A percentile compares a stretch with the other conserved stretches of the same genome.
phyloP scores from a whole-genome alignment of 2,797 vertebrate species.

The Hippocampus kuda region DNA sequence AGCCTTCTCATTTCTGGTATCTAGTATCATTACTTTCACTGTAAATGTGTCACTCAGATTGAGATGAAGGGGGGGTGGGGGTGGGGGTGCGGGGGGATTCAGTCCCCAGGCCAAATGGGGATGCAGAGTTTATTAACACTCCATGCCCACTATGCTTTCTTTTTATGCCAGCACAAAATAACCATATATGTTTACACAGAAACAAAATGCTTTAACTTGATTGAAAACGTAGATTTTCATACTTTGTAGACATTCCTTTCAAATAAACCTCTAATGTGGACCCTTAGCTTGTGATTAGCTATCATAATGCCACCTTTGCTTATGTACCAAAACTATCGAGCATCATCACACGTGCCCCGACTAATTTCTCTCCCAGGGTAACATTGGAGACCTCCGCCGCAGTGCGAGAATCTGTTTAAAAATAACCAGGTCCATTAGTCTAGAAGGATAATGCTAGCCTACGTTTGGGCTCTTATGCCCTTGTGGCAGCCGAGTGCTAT shows the following conservation, averaged over 20 bases:
- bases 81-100: conserved; percentile 37
- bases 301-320: not conserved
- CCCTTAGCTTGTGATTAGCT: conserved; percentile 24
- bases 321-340: conserved; percentile 32
- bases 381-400: conserved; percentile 68
- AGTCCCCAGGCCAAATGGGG: conserved; percentile 53
- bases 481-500: conserved; percentile 66
- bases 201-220: not conserved
- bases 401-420: conserved; percentile 73
- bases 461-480: conserved; percentile 62
- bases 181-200: not conserved
- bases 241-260: not conserved
- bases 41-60: conserved; percentile 64
- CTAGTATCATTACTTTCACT: conserved; percentile 71
- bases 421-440: conserved; percentile 71
- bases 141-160: conserved; percentile 32
- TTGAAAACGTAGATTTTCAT: not conserved
- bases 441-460: conserved; percentile 65
- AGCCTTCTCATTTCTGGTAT: conserved; percentile 72
- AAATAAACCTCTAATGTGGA: not conserved
- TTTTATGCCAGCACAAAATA: not conserved
- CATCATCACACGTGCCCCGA: conserved; percentile 41
- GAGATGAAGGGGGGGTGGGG: conserved; percentile 36
- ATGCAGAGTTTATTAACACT: conserved; percentile 53
- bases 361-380: conserved; percentile 54